Evolutionary conservation across 2,797 vertebrate species (phyloP).

Genomic region (Echeneis naucrates): DNA sequence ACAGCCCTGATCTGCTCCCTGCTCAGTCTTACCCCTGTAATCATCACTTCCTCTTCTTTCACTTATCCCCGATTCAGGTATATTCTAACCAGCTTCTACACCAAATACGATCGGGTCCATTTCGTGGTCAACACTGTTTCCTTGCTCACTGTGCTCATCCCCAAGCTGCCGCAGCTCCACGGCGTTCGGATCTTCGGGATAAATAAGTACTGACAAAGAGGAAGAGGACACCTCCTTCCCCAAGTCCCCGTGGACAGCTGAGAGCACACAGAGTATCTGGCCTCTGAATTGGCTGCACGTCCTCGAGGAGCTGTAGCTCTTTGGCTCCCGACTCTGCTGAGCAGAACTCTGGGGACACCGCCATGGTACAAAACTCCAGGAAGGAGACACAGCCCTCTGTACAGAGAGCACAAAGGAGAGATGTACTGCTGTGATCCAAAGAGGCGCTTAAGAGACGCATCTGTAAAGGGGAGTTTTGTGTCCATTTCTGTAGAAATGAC

Average conservation of each 20-base stretch:
- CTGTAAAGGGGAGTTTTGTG: conserved; percentile 20
- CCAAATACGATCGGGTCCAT: conserved; percentile 94
- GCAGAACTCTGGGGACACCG: conserved; percentile 57
- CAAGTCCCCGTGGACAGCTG: conserved; percentile 47
- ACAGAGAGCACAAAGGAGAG: conserved; percentile 50
- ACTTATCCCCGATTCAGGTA: conserved; percentile 83
- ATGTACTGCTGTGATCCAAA: conserved; percentile 31
- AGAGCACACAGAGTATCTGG: conserved; percentile 48
- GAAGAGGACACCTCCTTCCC: conserved; percentile 59
- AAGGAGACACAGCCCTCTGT: conserved; percentile 34
- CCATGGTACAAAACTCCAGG: conserved; percentile 59
- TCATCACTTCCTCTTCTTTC: neutral
- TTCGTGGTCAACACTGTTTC: conserved; percentile 97
- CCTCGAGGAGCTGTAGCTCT: conserved; percentile 48
- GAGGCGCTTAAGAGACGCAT: conserved; percentile 27
- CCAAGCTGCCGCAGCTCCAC: conserved; percentile 97
- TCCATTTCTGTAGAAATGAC: conserved; percentile 39
- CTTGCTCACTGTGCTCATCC: conserved; percentile 91
- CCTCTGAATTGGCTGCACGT: conserved; percentile 55
- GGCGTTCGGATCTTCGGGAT: conserved; percentile 97
- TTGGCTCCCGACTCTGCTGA: conserved; percentile 47
- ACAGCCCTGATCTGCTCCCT: no score
- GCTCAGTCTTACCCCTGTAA: neutral
- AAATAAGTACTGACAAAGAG: conserved; percentile 92
- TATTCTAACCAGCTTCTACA: conserved; percentile 99